Base-by-base conservation (phyloP, 2,888 invertebrate species). In the Homarus gammarus region DNA sequence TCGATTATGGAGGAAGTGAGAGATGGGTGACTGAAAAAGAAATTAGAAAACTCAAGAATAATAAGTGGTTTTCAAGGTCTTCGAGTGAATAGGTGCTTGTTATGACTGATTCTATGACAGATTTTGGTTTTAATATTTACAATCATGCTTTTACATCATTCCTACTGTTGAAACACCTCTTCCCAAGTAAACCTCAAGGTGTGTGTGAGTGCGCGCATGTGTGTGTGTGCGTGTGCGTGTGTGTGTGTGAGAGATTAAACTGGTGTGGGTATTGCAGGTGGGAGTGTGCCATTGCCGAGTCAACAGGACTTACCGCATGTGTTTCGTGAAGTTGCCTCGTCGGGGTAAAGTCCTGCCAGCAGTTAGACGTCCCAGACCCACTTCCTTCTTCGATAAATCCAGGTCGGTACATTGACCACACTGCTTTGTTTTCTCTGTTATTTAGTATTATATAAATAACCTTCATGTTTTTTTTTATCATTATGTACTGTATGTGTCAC, bases 261-360 rank as follows among this genome's bases (percentile, higher is more conserved):
- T 33, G 40, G 22, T 6, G 22, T 22, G 31, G n/a, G n/a, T n/a
- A n/a, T n/a, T 27, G 61, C 94, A 96, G 96, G 96, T 96, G 92
- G 96, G 96, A 81, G 96, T 96, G 68, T 97, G 97, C 93, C 97
- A 97, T 94, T 97, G 97, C 94, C 96, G 96, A 92, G 96, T 96
- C 92, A 96, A 96, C 94, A 96, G 96, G 94, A 96, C 96, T 0
- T 96, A 96, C 94, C 95, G 96, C 78, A 95, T 95, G 56, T 93
- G 93, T 82, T 95, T 96, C 56, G 49, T 90, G 18, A 81, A 86
- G 56, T 22, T 92, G 51, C 91, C 89, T 15, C 64, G 89, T n/a
- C 89, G 86, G 2, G 31, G 75, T 31, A 86, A 87, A 49, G 77
- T 70, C 15, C 72, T 85, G 75, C 75, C 72, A 49, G 68, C 81